Evolutionary conservation across 2,113 vertebrate genomes (phyloP).

Genomic region (Psophia crepitans): DNA sequence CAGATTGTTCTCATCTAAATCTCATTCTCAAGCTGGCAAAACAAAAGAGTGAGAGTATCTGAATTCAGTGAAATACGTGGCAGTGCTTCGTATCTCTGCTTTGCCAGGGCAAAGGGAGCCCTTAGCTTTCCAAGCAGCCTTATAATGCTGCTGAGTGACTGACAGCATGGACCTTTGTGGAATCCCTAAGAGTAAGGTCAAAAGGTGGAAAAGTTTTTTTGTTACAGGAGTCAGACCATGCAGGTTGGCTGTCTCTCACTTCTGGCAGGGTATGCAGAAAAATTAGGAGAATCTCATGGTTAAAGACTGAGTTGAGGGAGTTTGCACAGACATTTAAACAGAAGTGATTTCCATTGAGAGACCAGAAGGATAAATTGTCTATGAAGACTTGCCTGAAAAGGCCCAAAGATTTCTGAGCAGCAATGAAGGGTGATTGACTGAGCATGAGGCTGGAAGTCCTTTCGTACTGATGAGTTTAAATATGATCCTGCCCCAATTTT

Average conservation of each 20-base stretch:
- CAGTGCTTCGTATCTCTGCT: background rate
- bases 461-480: background rate
- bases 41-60: background rate
- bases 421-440: background rate
- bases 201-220: background rate
- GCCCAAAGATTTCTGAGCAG: background rate
- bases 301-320: background rate
- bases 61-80: background rate
- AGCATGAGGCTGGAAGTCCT: background rate
- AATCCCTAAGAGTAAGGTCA: background rate
- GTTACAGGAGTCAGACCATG: background rate
- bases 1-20: background rate
- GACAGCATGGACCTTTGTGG: background rate
- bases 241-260: background rate
- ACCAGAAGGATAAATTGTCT: background rate
- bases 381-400: background rate
- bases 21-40: background rate
- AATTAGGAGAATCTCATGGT: background rate
- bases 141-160: background rate
- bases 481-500: background rate
- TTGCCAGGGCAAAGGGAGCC: background rate
- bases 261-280: background rate
- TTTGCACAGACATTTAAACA: background rate
- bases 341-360: background rate
- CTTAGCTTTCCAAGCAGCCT: background rate